Evolutionary conservation across 2,888 invertebrate genomes (phyloP).

Genomic region (Dryobota labecula): DNA sequence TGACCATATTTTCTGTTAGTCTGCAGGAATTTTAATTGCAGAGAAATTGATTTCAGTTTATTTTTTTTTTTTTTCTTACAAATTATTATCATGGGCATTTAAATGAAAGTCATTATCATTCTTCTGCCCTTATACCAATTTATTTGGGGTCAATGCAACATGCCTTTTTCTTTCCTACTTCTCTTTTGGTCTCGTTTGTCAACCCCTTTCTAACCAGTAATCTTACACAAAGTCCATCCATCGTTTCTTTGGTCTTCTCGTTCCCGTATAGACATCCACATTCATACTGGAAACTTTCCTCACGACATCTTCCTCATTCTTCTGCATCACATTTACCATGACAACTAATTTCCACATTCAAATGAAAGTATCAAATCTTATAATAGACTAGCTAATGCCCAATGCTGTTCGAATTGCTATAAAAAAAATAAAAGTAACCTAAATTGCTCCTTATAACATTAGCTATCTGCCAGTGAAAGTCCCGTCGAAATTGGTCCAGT

Average conservation of each 20-base stretch:
- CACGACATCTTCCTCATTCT: background rate
- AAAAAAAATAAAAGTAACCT: too few species aligned
- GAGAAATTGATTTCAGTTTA: background rate
- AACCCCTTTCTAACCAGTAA: background rate
- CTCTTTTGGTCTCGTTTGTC: background rate
- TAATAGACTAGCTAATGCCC: background rate
- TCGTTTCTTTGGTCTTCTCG: background rate
- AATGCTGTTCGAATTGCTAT: too few species aligned
- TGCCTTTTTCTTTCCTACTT: background rate
- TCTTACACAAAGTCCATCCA: background rate
- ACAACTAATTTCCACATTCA: background rate
- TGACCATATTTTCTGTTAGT: background rate
- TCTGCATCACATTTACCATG: background rate
- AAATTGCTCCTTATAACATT: too few species aligned
- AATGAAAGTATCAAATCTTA: background rate
- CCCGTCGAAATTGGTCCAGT: too few species aligned
- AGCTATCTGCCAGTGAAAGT: too few species aligned
- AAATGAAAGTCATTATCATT: background rate
- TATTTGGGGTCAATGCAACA: background rate
- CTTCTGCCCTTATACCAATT: background rate
- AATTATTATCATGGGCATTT: background rate
- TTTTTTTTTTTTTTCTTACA: background rate
- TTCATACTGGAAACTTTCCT: background rate
- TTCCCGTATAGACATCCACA: background rate
- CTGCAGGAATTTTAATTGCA: background rate